A percentile compares a stretch with the other conserved stretches of the same genome.
Evolutionary conservation across 2,888 invertebrate species (phyloP).

Genomic region (Hydrotaea cyrtoneurina): DNA sequence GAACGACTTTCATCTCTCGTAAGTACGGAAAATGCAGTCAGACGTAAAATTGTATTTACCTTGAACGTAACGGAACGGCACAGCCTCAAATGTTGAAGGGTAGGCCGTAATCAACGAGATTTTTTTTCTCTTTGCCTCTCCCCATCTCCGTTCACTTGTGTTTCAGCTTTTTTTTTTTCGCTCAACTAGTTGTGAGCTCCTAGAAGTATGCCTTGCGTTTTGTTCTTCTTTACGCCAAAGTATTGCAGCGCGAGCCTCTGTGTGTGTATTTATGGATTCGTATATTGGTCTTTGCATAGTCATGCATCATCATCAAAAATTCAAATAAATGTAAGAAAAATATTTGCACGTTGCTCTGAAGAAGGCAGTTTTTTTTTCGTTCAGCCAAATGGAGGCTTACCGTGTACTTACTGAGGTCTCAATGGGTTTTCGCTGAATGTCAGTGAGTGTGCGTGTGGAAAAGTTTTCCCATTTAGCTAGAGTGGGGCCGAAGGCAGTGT

Average conservation of each 20-base stretch:
- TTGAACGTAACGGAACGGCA: constrained; percentile 13
- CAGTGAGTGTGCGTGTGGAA: too few relatives aligned
- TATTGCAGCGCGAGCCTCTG: not conserved
- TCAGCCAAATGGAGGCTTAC: not conserved
- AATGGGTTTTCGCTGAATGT: not conserved
- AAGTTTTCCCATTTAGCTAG: not conserved
- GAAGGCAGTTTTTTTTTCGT: not conserved
- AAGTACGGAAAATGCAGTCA: constrained; percentile 37
- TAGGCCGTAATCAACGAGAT: constrained; percentile 40
- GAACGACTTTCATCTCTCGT: not conserved
- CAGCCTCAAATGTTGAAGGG: not conserved
- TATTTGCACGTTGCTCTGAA: constrained; percentile 25
- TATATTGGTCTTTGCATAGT: not conserved
- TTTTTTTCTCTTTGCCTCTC: not conserved
- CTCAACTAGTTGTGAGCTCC: not conserved
- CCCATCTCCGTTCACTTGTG: not conserved
- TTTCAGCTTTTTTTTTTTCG: not conserved
- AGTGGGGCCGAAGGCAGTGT: not conserved
- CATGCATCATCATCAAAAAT: constrained; percentile 42
- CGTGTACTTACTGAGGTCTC: not conserved
- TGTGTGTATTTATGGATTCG: not conserved
- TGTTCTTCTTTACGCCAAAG: not conserved
- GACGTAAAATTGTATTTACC: constrained; percentile 48
- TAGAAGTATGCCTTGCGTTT: constrained; percentile 35
- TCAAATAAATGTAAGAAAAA: constrained; percentile 39